These are phyloP conservation scores for Suncus etruscus DNA, from an alignment of 2,113 vertebrate genomes.

Conservation along the genomic window DNA sequence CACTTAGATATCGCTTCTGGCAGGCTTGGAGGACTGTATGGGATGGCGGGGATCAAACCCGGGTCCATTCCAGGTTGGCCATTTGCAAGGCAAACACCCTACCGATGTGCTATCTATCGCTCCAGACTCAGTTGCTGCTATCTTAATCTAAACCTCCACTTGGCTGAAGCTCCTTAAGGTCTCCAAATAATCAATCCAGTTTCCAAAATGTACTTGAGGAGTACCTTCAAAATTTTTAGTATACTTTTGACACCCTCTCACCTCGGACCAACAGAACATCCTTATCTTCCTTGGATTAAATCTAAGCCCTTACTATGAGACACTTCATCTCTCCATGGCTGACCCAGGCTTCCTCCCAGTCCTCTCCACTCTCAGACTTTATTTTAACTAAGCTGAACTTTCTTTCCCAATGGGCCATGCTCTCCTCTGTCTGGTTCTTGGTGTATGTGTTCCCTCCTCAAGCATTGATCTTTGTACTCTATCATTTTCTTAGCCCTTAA, in stretches of 20 bases:
- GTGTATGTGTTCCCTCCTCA: neutral
- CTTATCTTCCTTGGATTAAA: neutral
- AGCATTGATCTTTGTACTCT: neutral
- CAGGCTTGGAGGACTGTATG: no score
- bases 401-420: rapidly evolving
- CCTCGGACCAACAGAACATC: neutral
- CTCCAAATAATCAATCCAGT: neutral
- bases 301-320: neutral
- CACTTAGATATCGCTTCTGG: no score
- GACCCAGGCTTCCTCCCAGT: neutral
- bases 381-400: neutral
- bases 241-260: neutral
- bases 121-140: neutral
- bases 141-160: neutral
- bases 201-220: neutral
- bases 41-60: no score
- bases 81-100: no score
- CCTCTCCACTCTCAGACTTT: neutral
- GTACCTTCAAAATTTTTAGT: neutral
- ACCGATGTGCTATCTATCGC: no score
- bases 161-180: neutral
- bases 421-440: neutral
- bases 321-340: rapidly evolving
- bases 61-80: no score
- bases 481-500: neutral